Conservation (phyloP, 2,797 vertebrate species). For the Catharus ustulatus region DNA sequence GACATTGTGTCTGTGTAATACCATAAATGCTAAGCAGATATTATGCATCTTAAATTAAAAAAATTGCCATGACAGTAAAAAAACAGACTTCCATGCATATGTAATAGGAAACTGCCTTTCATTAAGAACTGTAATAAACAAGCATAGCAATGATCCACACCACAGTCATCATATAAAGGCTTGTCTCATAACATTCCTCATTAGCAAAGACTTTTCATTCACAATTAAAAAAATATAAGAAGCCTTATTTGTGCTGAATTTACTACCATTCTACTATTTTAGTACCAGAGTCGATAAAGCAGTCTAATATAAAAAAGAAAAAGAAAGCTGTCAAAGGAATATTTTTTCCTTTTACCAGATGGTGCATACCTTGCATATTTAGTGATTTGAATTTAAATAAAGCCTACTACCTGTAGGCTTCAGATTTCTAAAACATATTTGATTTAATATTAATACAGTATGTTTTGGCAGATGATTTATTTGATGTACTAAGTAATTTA, state of each 20-base stretch:
- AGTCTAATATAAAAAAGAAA: neutral
- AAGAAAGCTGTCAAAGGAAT: neutral
- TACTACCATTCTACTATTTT: neutral
- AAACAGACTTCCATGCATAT: neutral
- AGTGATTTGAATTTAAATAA: slow-evolving; percentile 45
- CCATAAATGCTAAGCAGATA: neutral
- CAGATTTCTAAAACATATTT: slow-evolving; percentile 30
- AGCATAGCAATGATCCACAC: neutral
- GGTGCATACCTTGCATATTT: neutral
- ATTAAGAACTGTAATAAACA: slow-evolving; percentile 25
- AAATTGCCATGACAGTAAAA: neutral
- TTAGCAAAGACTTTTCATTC: slow-evolving; percentile 23
- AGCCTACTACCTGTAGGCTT: neutral
- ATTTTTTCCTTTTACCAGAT: neutral
- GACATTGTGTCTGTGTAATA: neutral
- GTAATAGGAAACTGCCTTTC: slow-evolving; percentile 16
- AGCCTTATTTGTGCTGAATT: neutral
- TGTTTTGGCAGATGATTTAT: slow-evolving; percentile 48
- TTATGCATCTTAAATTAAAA: neutral
- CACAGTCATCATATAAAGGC: neutral
- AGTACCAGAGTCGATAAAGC: neutral
- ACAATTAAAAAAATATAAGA: neutral
- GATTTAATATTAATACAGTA: slow-evolving; percentile 53
- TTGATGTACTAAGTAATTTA: slow-evolving; percentile 32
- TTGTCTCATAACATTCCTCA: slow-evolving; percentile 2